These are phyloP conservation scores for Thryonomys swinderianus DNA, from an alignment of 2,113 vertebrate species.

Conservation along the genomic window DNA sequence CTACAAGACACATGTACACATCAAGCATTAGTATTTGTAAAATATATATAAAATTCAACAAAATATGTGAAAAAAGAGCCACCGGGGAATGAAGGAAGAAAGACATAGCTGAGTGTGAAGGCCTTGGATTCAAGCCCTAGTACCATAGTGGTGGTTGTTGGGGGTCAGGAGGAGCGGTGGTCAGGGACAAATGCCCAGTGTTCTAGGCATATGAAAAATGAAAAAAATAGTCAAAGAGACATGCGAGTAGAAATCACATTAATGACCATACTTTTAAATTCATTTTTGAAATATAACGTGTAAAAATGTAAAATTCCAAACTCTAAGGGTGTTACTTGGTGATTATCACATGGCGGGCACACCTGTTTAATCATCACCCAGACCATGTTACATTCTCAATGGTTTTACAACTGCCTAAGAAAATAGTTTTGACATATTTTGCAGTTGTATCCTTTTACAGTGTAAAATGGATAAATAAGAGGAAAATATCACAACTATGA, in stretches of 20 bases:
- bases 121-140: not conserved
- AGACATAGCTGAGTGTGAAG: not conserved
- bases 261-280: not conserved
- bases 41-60: not conserved
- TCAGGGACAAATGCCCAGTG: not conserved
- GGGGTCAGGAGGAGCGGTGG: not conserved
- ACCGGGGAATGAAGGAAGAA: not conserved
- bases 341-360: not conserved
- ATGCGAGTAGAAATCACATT: not conserved
- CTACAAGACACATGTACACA: not conserved
- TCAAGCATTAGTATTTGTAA: not conserved
- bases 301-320: not conserved
- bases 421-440: conserved; percentile 44
- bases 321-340: not conserved
- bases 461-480: conserved; percentile 6
- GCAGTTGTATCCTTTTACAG: not conserved
- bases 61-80: not conserved
- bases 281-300: not conserved
- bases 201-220: not conserved
- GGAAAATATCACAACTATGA: not conserved
- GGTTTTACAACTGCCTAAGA: conserved; percentile 34
- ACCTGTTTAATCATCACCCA: not conserved
- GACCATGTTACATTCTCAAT: not conserved
- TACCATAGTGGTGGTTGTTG: not conserved
- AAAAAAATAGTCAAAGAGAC: conserved; percentile 4